Percentiles rank a stretch among this genome's conserved stretches.
These are phyloP conservation scores for Bettongia penicillata DNA, from an alignment of 2,113 vertebrate genomes.

Conservation along the genomic window DNA sequence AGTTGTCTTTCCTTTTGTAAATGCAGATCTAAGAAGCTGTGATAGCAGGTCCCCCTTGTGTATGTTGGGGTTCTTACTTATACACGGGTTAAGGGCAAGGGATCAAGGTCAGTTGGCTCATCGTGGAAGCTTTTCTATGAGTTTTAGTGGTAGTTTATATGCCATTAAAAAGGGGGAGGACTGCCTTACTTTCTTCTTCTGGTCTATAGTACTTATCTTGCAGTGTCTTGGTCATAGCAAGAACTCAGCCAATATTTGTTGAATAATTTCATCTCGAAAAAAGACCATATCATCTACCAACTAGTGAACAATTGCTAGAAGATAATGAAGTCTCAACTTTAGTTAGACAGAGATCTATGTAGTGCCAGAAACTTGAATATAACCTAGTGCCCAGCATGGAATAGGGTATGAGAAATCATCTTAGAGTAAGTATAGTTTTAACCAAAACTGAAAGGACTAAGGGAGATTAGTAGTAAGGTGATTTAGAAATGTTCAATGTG, in stretches of 20 bases:
- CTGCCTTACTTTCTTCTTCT: not conserved
- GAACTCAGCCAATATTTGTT: not conserved
- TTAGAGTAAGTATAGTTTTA: not conserved
- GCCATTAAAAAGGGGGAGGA: not conserved
- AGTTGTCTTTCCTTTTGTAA: too few species aligned
- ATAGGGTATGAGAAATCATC: not conserved
- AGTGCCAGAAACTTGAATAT: not conserved
- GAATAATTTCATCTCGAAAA: not conserved
- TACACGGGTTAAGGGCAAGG: not conserved
- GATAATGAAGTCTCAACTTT: not conserved
- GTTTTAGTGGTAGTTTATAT: not conserved
- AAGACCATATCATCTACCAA: not conserved
- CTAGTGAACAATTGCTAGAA: not conserved
- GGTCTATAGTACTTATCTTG: not conserved
- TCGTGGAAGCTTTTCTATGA: not conserved
- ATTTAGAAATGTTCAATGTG: not conserved
- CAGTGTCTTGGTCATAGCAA: not conserved
- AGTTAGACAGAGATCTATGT: not conserved
- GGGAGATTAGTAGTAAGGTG: not conserved
- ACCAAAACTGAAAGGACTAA: not conserved
- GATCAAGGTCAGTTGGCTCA: not conserved
- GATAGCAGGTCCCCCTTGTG: too few species aligned
- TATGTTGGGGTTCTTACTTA: too few species aligned
- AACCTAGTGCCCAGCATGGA: not conserved
- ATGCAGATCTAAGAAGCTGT: too few species aligned